Evolutionary conservation across 1,140 invertebrate genomes (phyloP).

Genomic region (Propsilocerus akamusi): DNA sequence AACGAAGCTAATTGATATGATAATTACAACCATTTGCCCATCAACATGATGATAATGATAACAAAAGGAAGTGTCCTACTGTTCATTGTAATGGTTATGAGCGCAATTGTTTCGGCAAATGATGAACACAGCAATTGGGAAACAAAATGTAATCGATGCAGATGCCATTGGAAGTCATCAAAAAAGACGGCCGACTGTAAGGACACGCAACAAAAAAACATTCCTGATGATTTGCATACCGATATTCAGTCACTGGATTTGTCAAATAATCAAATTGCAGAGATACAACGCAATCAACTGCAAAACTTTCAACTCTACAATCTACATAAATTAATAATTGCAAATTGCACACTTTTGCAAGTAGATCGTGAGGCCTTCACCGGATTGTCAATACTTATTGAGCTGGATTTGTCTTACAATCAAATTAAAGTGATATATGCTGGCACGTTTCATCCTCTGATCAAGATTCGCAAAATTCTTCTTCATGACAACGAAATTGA

Average conservation of each 20-base stretch:
- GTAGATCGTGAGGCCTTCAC: constrained; percentile 54
- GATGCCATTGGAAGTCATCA: constrained; percentile 60
- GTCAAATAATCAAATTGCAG: constrained; percentile 44
- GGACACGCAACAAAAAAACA: constrained; percentile 34
- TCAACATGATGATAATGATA: not conserved
- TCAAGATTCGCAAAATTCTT: constrained; percentile 44
- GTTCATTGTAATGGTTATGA: not conserved
- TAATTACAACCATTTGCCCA: not conserved
- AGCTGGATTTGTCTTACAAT: constrained; percentile 69
- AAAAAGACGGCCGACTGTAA: constrained; percentile 67
- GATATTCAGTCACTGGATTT: constrained; percentile 63
- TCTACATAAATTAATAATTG: constrained; percentile 58
- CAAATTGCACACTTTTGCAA: constrained; percentile 45
- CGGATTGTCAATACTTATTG: constrained; percentile 57
- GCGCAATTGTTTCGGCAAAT: not conserved
- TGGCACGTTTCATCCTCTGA: constrained; percentile 47
- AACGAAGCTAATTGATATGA: not conserved
- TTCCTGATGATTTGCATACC: constrained; percentile 47
- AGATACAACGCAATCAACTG: constrained; percentile 47
- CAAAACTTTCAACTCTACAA: constrained; percentile 47
- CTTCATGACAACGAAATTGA: constrained; percentile 55
- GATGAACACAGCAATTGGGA: constrained; percentile 27
- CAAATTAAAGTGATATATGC: constrained; percentile 43
- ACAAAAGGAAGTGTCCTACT: not conserved
- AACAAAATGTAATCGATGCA: constrained; percentile 36